Percentiles rank a stretch among this genome's conserved stretches.
Conservation (phyloP, 2,888 invertebrate genomes). For the Dromius quadrimaculatus region DNA sequence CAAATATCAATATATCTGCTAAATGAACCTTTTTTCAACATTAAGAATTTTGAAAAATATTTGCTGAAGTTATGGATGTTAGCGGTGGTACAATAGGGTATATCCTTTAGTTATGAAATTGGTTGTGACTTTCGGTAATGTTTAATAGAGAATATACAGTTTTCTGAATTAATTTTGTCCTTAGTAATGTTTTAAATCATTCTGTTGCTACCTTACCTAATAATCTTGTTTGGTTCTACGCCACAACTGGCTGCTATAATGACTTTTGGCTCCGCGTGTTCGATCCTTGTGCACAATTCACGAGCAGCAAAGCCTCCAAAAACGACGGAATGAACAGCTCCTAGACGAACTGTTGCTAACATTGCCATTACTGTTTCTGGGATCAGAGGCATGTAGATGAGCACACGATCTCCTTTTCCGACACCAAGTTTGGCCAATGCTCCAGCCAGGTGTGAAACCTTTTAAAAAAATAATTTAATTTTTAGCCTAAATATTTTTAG, state of each 20-base stretch:
- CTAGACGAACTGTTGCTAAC: conserved; percentile 88
- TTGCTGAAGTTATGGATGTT: too few species aligned
- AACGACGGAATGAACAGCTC: conserved; percentile 94
- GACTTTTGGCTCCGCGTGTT: conserved; percentile 89
- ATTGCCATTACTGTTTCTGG: conserved; percentile 92
- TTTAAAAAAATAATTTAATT: background rate
- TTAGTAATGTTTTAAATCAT: too few species aligned
- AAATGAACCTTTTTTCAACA: background rate
- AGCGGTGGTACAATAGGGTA: too few species aligned
- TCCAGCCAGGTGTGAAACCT: conserved; percentile 84
- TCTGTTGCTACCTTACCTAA: conserved; percentile 69
- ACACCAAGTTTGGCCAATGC: conserved; percentile 84
- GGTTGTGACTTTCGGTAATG: too few species aligned
- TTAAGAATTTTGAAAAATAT: too few species aligned
- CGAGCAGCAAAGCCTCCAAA: conserved; percentile 95
- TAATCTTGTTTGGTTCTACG: conserved; percentile 86
- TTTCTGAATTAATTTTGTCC: too few species aligned
- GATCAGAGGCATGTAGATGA: conserved; percentile 95
- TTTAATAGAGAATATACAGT: too few species aligned
- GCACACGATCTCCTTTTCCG: conserved; percentile 83
- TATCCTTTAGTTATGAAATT: too few species aligned
- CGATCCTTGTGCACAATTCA: conserved; percentile 86
- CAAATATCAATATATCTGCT: conserved; percentile 5
- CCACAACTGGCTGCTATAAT: conserved; percentile 93
- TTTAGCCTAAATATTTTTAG: too few species aligned